Evolutionary conservation across 2,113 vertebrate genomes (phyloP), one percentile per base, ranked within the genome.

Genomic region (Aspidoscelis tigris): DNA sequence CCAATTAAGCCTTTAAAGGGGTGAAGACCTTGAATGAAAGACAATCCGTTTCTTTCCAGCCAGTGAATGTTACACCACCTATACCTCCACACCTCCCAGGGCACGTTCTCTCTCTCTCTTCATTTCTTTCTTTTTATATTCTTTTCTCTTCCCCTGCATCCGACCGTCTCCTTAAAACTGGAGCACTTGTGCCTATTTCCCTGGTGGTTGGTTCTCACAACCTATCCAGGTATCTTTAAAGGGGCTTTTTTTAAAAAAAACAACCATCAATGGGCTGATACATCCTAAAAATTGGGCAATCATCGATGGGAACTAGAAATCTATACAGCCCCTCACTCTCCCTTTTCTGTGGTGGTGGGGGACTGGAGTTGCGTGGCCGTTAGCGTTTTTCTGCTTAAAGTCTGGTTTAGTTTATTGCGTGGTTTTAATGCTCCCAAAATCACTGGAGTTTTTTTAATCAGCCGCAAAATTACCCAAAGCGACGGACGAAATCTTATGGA

Each of bases 201-300:
- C 41, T 7, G 50, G n/a, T 53, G 41, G 33, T 47, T 53, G 55
- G 0, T 43, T 44, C 16, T 6, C 71, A 14, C 14, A 66, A 82
- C 77, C 90, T 92, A 91, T 84, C 55, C 12, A 43, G 78, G 1
- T 80, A n/a, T 44, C 76, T 7, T 47, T 22, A 1, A 83, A 76
- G 53, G 4, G 50, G n/a, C 72, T n/a, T 86, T 84, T 58, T 58
- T 61, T 20, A 2, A 61, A 61, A 18, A 18, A 66, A 66, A 26
- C 26, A 24, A 7, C 7, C 39, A 14, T 26, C 21, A 26, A 76
- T 7, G 64, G 71, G n/a, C 20, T 39, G 24, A 61, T 1, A 12
- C 43, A 85, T 12, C 26, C 82, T 83, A 0, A 74, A n/a, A 86
- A 92, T 90, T 84, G 89, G 71, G 86, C 39, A 41, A 4, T 44